Evolutionary conservation across 1,140 invertebrate genomes (phyloP), one percentile per base, ranked within the genome.

Genomic region (Cotesia glomerata): DNA sequence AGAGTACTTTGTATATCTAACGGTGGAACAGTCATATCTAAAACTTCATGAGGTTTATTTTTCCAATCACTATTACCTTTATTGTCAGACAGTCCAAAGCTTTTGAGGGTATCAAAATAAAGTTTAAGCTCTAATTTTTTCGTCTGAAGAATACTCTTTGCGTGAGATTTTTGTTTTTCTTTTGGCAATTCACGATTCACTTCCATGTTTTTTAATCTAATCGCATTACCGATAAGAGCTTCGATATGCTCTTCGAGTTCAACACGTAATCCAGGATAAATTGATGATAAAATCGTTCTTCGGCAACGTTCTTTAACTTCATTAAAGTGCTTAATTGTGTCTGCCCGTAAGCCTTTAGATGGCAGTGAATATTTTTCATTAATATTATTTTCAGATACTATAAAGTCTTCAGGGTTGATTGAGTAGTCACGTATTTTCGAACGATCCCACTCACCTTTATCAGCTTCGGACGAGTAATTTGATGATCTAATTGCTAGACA

Each of bases 91-190:
- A 97, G 78, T 0, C 95, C 95, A 75, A 94, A 87, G 65, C 89
- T 87, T 1, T 89, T 84, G 0, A 98, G 85, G 11, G 88, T 87
- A 80, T 94, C 95, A 79, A 97, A 98, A 26, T 97, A 88, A 87
- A 97, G 94, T 0, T 93, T 90, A 0, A 98, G 81, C 4, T 91
- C 91, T 84, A 94, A 92, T 36, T 93, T 91, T 82, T 97, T 97
- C 76, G 94, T 92, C 75, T 95, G 92, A 0, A 97, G 88, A 49
- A 97, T 93, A 81, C 89, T 91, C 79, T 94, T 95, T 0, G 94
- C 94, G 82, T 94, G 91, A 3, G 92, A 91, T 77, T 91, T 93
- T 84, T 95, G 95, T 81, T 92, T 96, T 76, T 84, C 90, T 88
- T 91, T 95, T 79, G 88, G 90, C 83, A 86, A 78, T 75, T 83